Conservation (phyloP, 2,113 vertebrate species). For the Orcinus orca region DNA sequence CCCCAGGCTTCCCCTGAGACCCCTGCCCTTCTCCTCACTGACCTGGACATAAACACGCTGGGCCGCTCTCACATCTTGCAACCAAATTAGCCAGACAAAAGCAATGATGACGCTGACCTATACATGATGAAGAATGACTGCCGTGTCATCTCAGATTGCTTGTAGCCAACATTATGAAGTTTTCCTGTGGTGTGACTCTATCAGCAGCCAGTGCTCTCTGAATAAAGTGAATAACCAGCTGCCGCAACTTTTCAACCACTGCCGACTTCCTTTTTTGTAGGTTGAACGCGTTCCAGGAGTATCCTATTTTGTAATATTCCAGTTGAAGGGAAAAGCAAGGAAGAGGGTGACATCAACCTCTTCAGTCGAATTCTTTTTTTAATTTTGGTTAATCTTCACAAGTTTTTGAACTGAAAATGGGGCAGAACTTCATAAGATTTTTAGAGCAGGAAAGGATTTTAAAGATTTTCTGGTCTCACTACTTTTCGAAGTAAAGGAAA, state of each 20-base stretch:
- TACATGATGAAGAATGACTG: not conserved
- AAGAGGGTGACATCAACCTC: not conserved
- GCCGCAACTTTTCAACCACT: not conserved
- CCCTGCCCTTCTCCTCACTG: not conserved
- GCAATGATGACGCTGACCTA: not conserved
- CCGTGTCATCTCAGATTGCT: constrained; percentile 29
- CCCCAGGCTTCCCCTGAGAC: not conserved
- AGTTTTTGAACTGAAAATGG: not conserved
- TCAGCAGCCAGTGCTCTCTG: not conserved
- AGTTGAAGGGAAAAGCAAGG: not conserved
- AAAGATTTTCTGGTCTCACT: not conserved
- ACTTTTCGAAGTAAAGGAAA: not conserved
- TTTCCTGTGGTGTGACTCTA: constrained; percentile 43
- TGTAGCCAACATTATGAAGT: not conserved
- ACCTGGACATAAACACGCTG: not conserved
- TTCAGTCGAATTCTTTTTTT: not conserved
- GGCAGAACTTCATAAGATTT: not conserved
- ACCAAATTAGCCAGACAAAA: not conserved
- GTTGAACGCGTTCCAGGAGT: not conserved
- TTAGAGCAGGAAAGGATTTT: constrained; percentile 24
- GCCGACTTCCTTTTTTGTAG: constrained; percentile 32
- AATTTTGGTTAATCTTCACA: not conserved
- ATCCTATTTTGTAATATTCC: not conserved
- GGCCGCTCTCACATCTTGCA: not conserved
- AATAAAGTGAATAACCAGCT: constrained; percentile 61